Conservation (phyloP, 2,888 invertebrate species). For the Nomada ferruginata region DNA sequence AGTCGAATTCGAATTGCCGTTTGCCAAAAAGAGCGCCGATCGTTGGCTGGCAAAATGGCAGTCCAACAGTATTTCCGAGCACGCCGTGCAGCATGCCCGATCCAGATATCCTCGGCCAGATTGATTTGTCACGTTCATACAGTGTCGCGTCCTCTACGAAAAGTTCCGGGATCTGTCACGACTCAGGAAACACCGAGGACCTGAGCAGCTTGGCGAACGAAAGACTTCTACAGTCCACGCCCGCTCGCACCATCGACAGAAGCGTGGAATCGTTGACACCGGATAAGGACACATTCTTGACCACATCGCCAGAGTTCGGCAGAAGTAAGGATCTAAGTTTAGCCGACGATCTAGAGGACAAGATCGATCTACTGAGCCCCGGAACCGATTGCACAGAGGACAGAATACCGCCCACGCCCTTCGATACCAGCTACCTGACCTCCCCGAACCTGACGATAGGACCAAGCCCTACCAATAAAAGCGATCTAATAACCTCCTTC, state of each 20-base stretch:
- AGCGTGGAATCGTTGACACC: constrained; percentile 76
- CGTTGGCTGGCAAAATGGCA: constrained; percentile 81
- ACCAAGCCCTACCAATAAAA: constrained; percentile 60
- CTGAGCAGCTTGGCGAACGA: constrained; percentile 79
- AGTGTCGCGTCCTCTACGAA: constrained; percentile 46
- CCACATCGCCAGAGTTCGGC: constrained; percentile 60
- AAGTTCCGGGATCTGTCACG: constrained; percentile 80
- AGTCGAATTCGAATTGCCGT: constrained; percentile 8
- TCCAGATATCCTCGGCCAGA: constrained; percentile 26
- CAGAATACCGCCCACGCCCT: constrained; percentile 69
- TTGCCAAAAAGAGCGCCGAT: constrained; percentile 74
- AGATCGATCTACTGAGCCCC: constrained; percentile 67
- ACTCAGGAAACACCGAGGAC: constrained; percentile 78
- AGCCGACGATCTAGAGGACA: constrained; percentile 65
- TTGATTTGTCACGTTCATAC: constrained; percentile 32
- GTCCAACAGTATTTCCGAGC: constrained; percentile 77
- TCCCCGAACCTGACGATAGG: constrained; percentile 72
- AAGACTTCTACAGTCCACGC: constrained; percentile 75
- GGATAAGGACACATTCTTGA: constrained; percentile 72
- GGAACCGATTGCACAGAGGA: constrained; percentile 75
- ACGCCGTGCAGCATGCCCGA: constrained; percentile 64
- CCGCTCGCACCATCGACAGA: constrained; percentile 76
- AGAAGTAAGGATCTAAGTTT: constrained; percentile 67
- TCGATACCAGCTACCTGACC: constrained; percentile 62
- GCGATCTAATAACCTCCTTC: neutral